Percentiles rank a stretch among this genome's conserved stretches.
Evolutionary conservation across 2,113 vertebrate species (phyloP).

Genomic region (Todiramphus chloris): DNA sequence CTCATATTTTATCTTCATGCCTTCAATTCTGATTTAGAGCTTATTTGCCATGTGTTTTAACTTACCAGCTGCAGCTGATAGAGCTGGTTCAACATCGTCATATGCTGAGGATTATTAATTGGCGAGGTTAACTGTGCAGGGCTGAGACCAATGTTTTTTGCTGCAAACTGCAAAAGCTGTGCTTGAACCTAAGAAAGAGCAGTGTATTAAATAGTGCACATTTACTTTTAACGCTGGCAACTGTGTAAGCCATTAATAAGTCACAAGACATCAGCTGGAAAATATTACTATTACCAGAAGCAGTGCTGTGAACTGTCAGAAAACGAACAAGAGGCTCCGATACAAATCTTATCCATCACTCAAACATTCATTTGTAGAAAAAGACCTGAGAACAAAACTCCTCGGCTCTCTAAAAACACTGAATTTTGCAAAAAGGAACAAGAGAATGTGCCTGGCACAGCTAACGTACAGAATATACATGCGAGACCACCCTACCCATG

Average conservation of each 20-base stretch:
- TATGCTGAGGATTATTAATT: conserved; percentile 99
- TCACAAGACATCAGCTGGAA: background rate
- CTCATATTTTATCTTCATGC: background rate
- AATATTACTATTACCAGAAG: background rate
- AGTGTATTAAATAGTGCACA: background rate
- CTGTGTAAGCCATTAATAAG: background rate
- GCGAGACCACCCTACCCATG: background rate
- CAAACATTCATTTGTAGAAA: background rate
- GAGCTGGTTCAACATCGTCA: conserved; percentile 99
- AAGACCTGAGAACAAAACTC: background rate
- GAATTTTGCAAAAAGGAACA: background rate
- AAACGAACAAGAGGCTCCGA: background rate
- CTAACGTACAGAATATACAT: background rate
- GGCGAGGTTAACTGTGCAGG: conserved; percentile 99
- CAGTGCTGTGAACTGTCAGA: background rate
- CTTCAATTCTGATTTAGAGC: background rate
- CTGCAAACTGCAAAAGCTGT: conserved; percentile 99
- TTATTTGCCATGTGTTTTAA: background rate
- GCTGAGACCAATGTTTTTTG: conserved; percentile 99
- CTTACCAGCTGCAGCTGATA: conserved; percentile 99
- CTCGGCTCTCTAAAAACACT: background rate
- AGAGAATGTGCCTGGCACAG: fast-evolving
- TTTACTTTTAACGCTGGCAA: background rate
- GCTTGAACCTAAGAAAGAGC: conserved; percentile 91
- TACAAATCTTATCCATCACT: background rate